Percentiles rank a stretch among this genome's conserved stretches.
Evolutionary conservation across 2,888 invertebrate species (phyloP).

Genomic region (Eumerus sabulonum): DNA sequence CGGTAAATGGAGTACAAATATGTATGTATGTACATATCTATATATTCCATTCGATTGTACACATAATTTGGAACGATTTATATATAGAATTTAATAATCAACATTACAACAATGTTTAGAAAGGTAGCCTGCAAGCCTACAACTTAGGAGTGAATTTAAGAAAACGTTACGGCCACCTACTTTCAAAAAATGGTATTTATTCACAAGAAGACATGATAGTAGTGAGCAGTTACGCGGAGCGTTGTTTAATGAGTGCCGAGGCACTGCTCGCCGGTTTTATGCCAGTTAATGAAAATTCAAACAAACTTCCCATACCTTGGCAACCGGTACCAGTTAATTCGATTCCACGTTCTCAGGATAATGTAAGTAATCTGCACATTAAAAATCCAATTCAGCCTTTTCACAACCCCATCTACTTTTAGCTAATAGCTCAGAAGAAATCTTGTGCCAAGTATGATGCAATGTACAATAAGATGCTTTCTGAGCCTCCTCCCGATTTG

Average conservation of each 20-base stretch:
- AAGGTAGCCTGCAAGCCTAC: constrained; percentile 87
- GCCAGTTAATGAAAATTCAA: constrained; percentile 77
- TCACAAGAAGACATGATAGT: constrained; percentile 82
- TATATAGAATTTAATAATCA: too few species aligned
- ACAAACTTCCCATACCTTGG: constrained; percentile 82
- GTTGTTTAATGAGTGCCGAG: constrained; percentile 93
- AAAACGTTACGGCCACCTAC: constrained; percentile 84
- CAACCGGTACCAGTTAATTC: constrained; percentile 93
- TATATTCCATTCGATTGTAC: too few species aligned
- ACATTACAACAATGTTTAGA: constrained; percentile 82
- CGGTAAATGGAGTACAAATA: too few species aligned
- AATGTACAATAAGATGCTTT: constrained; percentile 80
- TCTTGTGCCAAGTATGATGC: constrained; percentile 81
- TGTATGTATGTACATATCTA: too few species aligned
- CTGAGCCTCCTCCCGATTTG: constrained; percentile 79
- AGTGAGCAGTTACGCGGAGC: constrained; percentile 88
- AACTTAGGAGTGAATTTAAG: constrained; percentile 86
- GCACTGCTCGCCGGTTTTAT: constrained; percentile 85
- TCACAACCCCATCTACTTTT: too few species aligned
- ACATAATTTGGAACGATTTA: too few species aligned
- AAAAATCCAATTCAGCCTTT: neutral
- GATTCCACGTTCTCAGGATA: constrained; percentile 84
- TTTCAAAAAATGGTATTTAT: constrained; percentile 82
- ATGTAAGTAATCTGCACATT: constrained; percentile 81
- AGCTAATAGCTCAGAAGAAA: constrained; percentile 79